These are phyloP conservation scores for Halictus rubicundus DNA, from an alignment of 1,140 invertebrate species.

Conservation along the genomic window DNA sequence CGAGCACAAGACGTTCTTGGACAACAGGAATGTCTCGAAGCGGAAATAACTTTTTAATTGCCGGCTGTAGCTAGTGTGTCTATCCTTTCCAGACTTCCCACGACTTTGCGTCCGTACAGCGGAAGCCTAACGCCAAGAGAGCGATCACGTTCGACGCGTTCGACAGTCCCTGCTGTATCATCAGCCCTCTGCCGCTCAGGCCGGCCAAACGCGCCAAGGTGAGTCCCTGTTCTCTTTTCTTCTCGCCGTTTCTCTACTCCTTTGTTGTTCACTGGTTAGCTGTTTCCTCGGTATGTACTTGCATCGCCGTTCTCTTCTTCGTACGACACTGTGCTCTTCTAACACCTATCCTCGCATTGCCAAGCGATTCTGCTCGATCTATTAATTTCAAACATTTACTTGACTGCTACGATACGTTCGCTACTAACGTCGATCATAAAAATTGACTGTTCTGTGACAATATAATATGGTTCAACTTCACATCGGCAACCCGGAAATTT, in stretches of 20 bases:
- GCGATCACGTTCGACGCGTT: constrained; percentile 79
- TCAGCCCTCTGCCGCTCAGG: constrained; percentile 72
- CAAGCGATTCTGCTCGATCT: too few relatives aligned
- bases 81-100: constrained; percentile 81
- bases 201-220: constrained; percentile 77
- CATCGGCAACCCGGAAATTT: too few relatives aligned
- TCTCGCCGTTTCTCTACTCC: not conserved
- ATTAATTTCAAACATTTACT: too few relatives aligned
- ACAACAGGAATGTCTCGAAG: constrained; percentile 42
- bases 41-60: constrained; percentile 64
- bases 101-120: constrained; percentile 77
- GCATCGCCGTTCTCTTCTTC: too few relatives aligned
- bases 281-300: too few relatives aligned
- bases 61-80: constrained; percentile 82
- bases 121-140: constrained; percentile 79
- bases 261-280: too few relatives aligned
- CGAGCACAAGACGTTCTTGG: constrained; percentile 2
- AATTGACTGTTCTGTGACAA: too few relatives aligned
- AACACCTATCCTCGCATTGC: too few relatives aligned
- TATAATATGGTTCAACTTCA: too few relatives aligned
- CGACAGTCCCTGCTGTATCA: constrained; percentile 72
- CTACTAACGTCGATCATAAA: too few relatives aligned
- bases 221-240: constrained; percentile 50
- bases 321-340: too few relatives aligned
- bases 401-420: too few relatives aligned